Base-by-base conservation (phyloP, 1,140 invertebrate species). In the Thaumetopoea pityocampa region DNA sequence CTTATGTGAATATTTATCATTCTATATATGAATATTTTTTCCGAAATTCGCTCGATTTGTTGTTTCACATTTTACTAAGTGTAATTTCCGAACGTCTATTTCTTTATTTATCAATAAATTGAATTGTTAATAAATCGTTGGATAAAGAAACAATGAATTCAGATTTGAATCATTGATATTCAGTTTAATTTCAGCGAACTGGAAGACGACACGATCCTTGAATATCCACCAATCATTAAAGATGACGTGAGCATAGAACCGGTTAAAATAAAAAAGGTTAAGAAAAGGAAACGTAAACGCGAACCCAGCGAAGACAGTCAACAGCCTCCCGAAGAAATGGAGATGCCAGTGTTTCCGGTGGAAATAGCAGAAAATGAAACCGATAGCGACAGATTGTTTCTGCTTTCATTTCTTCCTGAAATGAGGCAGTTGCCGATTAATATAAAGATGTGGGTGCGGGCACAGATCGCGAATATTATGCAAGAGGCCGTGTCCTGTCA, bases 401-500 rank as follows among this genome's bases (percentile, higher is more conserved):
- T 83, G 0, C 33, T 81, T n/a, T 83, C 79, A 0, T 81, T 81
- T 16, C 17, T 76, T 8, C 74, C 77, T 2, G 79, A 84, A 47
- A 72, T 84, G 67, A 65, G 62, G 33, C 70, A 72, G 33, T 32
- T 84, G 19, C 77, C 79, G 0, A 33, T 67, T 0, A 64, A 81
- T 30, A 65, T 81, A 10, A 81, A 81, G 49, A 83, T 83, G 79
- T 83, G 79, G 79, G 74, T 66, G 19, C 35, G 79, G 2, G 67
- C 73, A 0, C 71, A 78, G 54, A 72, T 84, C 16, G 80, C 80
- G 0, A 78, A 65, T 26, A 44, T 73, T 0, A 81, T 84, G 77
- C 77, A 84, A 35, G 72, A 83, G 32, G 79, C 79, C 0, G 77
- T 81, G 0, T 44, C 44, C 0, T 57, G 61, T 10, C 70, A 83